Conservation (phyloP, 1,140 invertebrate genomes). For the Danaus plexippus region DNA sequence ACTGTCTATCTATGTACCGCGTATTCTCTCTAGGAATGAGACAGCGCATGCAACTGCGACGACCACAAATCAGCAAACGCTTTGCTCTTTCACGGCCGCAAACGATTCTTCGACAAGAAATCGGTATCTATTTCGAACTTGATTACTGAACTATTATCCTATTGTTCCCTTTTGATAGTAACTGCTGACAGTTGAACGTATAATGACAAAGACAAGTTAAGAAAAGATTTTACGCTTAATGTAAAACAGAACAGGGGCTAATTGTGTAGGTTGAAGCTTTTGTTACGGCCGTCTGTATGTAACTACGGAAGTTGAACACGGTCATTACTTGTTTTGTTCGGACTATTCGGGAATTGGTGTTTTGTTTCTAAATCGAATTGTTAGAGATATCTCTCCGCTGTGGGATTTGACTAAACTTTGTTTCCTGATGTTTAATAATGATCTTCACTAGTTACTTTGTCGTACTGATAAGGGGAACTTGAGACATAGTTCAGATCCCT, state of each 20-base stretch:
- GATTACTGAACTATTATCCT: constrained; percentile 47
- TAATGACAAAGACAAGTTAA: constrained; percentile 25
- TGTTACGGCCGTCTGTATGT: constrained; percentile 31
- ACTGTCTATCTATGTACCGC: constrained; percentile 39
- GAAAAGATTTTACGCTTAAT: constrained; percentile 38
- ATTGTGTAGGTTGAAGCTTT: constrained; percentile 39
- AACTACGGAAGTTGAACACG: constrained; percentile 26
- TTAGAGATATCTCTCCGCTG: constrained; percentile 16
- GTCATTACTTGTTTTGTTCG: constrained; percentile 26
- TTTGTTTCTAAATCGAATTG: constrained; percentile 20
- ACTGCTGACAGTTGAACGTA: constrained; percentile 26
- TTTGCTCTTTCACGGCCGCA: constrained; percentile 61
- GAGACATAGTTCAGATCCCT: too few relatives aligned
- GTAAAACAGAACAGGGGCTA: constrained; percentile 34
- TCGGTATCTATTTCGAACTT: constrained; percentile 17
- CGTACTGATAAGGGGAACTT: too few relatives aligned
- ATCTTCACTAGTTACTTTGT: background rate
- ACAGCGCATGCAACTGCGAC: constrained; percentile 45
- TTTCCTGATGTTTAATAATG: constrained; percentile 7
- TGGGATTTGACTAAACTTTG: constrained; percentile 12
- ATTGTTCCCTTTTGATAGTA: constrained; percentile 38
- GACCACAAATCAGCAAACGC: constrained; percentile 62
- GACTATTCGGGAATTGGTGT: constrained; percentile 26
- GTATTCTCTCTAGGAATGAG: constrained; percentile 49
- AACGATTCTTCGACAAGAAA: constrained; percentile 40